phyloP scores from a whole-genome alignment of 2,888 invertebrate species.

The Mechanitis messenoides region DNA sequence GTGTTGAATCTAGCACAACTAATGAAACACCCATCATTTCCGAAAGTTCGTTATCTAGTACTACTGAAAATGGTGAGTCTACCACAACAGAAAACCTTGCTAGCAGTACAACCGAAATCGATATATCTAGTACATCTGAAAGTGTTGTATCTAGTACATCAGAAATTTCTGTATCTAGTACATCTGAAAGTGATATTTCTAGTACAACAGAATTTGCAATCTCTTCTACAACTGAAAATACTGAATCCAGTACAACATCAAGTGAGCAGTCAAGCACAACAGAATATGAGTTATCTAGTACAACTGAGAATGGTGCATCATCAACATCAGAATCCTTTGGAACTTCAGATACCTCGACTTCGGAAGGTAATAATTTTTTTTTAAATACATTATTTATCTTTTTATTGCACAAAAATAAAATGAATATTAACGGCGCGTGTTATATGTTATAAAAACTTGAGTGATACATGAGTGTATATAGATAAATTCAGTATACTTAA shows the following conservation, averaged over 20 bases:
- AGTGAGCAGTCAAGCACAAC: not conserved
- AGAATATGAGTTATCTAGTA: slow-evolving; percentile 4
- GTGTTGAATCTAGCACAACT: slow-evolving; percentile 1
- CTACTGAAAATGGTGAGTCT: not conserved
- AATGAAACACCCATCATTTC: not conserved
- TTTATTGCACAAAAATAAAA: too few relatives aligned
- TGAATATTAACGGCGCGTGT: too few relatives aligned
- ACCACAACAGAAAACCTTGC: too few relatives aligned
- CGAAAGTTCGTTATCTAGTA: not conserved
- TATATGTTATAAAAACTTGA: too few relatives aligned
- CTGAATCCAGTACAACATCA: not conserved
- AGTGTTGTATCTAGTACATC: slow-evolving; percentile 2
- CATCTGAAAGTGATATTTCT: not conserved
- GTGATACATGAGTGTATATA: too few relatives aligned
- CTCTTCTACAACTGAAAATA: slow-evolving; percentile 14
- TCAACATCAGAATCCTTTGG: not conserved
- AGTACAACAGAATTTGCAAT: slow-evolving; percentile 6
- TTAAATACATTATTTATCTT: not conserved
- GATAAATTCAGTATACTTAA: too few relatives aligned
- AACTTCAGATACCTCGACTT: slow-evolving; percentile 23
- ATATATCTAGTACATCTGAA: too few relatives aligned
- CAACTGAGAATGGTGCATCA: slow-evolving; percentile 14
- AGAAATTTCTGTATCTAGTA: not conserved
- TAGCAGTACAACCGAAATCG: too few relatives aligned
- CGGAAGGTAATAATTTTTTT: slow-evolving; percentile 16